Evolutionary conservation across 2,888 invertebrate species (phyloP), one percentile per base, ranked within the genome.

Genomic region (Ametastegia equiseti): DNA sequence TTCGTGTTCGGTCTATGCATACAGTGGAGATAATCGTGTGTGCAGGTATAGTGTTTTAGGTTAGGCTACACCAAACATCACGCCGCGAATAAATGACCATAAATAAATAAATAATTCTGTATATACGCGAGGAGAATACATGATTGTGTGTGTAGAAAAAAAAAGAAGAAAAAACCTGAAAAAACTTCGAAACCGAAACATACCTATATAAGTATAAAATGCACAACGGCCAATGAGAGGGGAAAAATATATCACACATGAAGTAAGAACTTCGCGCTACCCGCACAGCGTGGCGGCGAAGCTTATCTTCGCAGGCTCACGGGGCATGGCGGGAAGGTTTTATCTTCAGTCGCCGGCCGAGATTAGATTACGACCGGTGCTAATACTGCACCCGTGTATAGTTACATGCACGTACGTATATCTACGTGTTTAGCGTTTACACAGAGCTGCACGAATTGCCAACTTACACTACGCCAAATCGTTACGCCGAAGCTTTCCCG

Each of bases 361-460:
- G 75, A 75, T 75, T 75, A 75, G 75, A 75, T 75, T 75, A 75
- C 75, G 75, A 45, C 50, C 75, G 27, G 71, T 71, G 71, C 71
- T 71, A 71, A 71, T 71, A 71, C 71, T 39, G 36, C 36, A n/a
- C n/a, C 23, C 39, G 7, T 11, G 39, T 39, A 67, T 27, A 54
- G 7, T 6, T 39, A 39, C 19, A 19, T 39, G 39, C 4, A 36
- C 5, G 2, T 65, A 19, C n/a, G n/a, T 19, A 19, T 36, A 27
- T 57, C 4, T 30, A 30, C 0, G 0, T 54, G 23, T 54, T 7
- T 5, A 27, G 9, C 5, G 11, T 30, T 30, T 57, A 57, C 0
- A 57, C 6, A 23, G 3, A 19, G 54, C 19, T 54, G n/a, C n/a
- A 54, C 54, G 54, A 54, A 54, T 54, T 23, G 54, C 54, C 54